Percentiles rank a stretch among this genome's conserved stretches.
Conservation (phyloP, 2,113 vertebrate species). For the western clawed frog (Xenopus tropicalis) region DNA sequence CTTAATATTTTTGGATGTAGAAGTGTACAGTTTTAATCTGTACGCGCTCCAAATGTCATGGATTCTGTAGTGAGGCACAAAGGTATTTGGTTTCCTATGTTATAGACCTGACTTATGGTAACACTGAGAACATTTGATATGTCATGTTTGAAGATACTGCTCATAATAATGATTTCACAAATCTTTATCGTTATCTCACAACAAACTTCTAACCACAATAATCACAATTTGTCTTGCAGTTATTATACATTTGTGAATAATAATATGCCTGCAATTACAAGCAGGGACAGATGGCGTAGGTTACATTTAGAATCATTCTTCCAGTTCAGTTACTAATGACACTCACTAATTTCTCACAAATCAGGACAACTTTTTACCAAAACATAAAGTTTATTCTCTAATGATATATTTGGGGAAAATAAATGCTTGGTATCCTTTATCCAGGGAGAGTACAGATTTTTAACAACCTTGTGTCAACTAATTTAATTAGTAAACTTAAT, state of each 20-base stretch:
- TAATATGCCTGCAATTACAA: slow-evolving; percentile 33
- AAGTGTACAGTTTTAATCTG: no score
- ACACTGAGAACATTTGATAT: slow-evolving; percentile 5
- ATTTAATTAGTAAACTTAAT: no score
- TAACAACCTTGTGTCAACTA: no score
- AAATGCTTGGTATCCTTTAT: background rate
- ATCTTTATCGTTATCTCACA: background rate
- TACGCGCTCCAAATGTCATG: no score
- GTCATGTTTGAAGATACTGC: slow-evolving; percentile 9
- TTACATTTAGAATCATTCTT: slow-evolving; percentile 29
- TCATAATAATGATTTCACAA: slow-evolving; percentile 11
- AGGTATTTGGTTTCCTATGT: no score
- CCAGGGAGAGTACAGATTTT: background rate
- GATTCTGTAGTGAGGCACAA: no score
- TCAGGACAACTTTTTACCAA: background rate
- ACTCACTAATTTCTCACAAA: slow-evolving; percentile 10
- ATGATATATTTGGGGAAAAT: background rate
- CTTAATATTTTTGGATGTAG: no score
- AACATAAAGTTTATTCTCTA: background rate
- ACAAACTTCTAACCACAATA: slow-evolving; percentile 13
- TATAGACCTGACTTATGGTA: background rate
- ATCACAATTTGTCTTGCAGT: slow-evolving; percentile 23
- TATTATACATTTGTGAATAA: slow-evolving; percentile 30
- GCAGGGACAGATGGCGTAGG: slow-evolving; percentile 29
- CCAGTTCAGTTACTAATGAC: slow-evolving; percentile 29